Conservation (phyloP, 2,888 invertebrate genomes). For the Tribolium freemani region DNA sequence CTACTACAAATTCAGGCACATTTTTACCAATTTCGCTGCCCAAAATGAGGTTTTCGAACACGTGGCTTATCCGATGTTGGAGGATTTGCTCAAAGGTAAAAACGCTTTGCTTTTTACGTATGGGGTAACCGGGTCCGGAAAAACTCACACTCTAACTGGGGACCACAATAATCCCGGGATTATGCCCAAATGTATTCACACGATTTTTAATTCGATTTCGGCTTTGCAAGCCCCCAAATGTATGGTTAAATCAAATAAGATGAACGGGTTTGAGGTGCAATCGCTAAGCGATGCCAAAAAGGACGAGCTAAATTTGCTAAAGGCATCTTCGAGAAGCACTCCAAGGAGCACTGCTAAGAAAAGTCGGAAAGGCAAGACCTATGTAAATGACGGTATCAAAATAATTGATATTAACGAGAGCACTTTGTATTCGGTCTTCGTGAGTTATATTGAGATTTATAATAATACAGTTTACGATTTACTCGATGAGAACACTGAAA, state of each 20-base stretch:
- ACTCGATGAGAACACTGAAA: constrained; percentile 82
- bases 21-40: constrained; percentile 83
- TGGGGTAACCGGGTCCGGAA: constrained; percentile 97
- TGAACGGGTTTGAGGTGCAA: constrained; percentile 95
- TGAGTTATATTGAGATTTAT: constrained; percentile 96
- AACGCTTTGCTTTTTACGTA: constrained; percentile 97
- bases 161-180: constrained; percentile 83
- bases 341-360: constrained; percentile 42
- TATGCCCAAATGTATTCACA: constrained; percentile 84
- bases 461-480: constrained; percentile 97
- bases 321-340: constrained; percentile 44
- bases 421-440: constrained; percentile 83
- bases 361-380: constrained; percentile 55
- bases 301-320: constrained; percentile 68
- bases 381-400: constrained; percentile 60
- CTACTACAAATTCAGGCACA: constrained; percentile 84
- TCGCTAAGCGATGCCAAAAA: constrained; percentile 89
- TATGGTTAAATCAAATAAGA: constrained; percentile 92
- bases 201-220: constrained; percentile 92
- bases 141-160: constrained; percentile 96
- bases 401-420: constrained; percentile 80
- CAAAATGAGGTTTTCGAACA: constrained; percentile 90
- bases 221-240: constrained; percentile 89
- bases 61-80: constrained; percentile 88
- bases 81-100: constrained; percentile 88